These are phyloP conservation scores for Trochalopteron elliotii DNA, from an alignment of 2,113 vertebrate genomes.

Conservation along the genomic window DNA sequence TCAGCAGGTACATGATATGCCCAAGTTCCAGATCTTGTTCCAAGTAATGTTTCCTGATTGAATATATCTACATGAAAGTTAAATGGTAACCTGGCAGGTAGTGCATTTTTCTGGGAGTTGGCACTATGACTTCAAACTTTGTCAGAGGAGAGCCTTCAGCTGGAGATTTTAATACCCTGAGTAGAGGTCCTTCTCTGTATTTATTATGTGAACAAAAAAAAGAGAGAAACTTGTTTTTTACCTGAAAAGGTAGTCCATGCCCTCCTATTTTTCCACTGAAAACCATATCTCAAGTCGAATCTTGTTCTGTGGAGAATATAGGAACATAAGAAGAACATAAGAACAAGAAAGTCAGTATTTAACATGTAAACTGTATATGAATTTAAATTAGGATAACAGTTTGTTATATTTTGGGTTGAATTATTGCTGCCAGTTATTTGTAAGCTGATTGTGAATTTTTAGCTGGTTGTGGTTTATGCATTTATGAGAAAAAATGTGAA, in stretches of 20 bases:
- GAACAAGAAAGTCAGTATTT: background rate
- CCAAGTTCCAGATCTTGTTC: background rate
- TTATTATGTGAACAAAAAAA: background rate
- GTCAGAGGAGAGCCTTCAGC: background rate
- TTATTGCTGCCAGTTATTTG: background rate
- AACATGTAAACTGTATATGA: background rate
- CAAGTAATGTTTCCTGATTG: background rate
- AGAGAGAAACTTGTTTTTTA: background rate
- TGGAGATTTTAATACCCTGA: background rate
- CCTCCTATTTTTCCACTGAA: background rate
- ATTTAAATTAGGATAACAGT: background rate
- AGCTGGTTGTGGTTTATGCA: background rate
- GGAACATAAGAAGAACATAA: background rate
- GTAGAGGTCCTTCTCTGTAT: background rate
- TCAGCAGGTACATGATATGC: background rate
- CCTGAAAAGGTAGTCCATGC: background rate
- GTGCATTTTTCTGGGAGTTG: background rate
- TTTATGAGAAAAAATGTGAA: background rate
- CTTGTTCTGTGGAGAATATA: background rate
- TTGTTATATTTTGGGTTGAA: background rate
- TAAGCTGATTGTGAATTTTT: background rate
- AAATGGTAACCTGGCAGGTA: background rate
- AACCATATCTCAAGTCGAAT: background rate
- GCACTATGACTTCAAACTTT: background rate
- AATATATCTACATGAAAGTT: background rate